phyloP scores from a whole-genome alignment of 92 coral and sea anemone genomes.

The Zoanthus sansibaricus region DNA sequence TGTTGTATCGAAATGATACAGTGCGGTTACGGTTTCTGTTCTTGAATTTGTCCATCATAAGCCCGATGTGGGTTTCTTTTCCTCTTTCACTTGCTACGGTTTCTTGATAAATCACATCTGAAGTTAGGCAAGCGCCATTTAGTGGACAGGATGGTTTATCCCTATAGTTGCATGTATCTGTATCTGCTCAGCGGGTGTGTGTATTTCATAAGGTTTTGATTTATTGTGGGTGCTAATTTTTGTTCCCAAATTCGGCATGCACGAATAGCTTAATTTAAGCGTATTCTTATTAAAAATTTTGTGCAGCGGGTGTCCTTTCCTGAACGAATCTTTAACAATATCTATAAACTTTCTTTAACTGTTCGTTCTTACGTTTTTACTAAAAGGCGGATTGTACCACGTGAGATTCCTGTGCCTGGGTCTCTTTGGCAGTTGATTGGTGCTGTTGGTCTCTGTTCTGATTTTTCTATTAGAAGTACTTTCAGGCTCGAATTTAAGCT shows the following conservation, averaged over 20 bases:
- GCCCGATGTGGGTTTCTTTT: background rate
- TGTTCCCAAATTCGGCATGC: background rate
- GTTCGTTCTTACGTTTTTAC: no score
- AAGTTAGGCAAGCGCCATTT: background rate
- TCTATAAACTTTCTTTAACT: background rate
- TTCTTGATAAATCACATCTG: background rate
- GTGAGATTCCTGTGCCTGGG: no score
- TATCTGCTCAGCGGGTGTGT: no score
- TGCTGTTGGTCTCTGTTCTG: no score
- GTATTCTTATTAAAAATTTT: background rate
- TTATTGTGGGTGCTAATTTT: background rate
- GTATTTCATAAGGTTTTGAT: no score
- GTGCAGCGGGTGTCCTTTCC: constrained; percentile 17
- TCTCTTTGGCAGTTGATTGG: no score
- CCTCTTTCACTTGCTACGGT: background rate
- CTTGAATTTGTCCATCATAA: background rate
- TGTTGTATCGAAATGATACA: background rate
- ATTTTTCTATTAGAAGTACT: background rate
- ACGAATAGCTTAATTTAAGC: background rate
- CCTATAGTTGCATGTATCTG: no score
- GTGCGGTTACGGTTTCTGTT: background rate
- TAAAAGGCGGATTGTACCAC: no score
- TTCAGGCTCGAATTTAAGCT: background rate
- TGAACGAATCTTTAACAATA: background rate
- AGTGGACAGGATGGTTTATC: background rate